phyloP scores from a whole-genome alignment of 2,113 vertebrate species.

The Sebastes schlegelii region DNA sequence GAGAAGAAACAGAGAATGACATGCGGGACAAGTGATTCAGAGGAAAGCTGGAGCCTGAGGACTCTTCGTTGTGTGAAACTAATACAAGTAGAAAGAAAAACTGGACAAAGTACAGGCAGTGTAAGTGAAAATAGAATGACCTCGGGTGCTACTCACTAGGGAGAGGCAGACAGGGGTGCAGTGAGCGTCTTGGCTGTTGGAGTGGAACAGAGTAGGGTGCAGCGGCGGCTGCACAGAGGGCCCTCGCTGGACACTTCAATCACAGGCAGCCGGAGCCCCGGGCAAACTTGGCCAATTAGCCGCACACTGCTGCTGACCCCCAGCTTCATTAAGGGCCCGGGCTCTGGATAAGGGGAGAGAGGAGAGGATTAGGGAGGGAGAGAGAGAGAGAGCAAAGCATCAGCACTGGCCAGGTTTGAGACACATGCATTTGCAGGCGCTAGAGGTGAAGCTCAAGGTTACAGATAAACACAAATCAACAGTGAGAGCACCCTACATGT shows the following conservation, averaged over 20 bases:
- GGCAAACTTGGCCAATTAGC: conserved; percentile 84
- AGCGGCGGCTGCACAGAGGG: conserved; percentile 60
- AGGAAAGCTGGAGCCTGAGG: conserved; percentile 9
- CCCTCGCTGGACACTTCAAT: conserved; percentile 81
- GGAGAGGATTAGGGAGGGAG: conserved; percentile 46
- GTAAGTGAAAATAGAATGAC: conserved; percentile 60
- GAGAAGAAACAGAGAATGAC: not conserved
- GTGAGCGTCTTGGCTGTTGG: conserved; percentile 69
- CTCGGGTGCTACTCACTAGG: conserved; percentile 72
- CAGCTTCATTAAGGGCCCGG: conserved; percentile 82
- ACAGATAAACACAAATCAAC: conserved; percentile 66
- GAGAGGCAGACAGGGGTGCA: conserved; percentile 60
- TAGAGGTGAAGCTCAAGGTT: conserved; percentile 72
- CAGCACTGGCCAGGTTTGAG: conserved; percentile 40
- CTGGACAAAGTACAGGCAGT: conserved; percentile 31
- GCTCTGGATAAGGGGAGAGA: conserved; percentile 66
- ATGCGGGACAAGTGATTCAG: conserved; percentile 13
- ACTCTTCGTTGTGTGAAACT: conserved; percentile 28
- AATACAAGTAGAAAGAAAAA: conserved; percentile 18
- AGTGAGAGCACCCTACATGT: conserved; percentile 31
- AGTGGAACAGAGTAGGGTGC: conserved; percentile 74
- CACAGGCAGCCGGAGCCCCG: conserved; percentile 75
- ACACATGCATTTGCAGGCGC: conserved; percentile 42
- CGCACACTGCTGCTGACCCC: conserved; percentile 79
- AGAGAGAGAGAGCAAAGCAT: conserved; percentile 38